Evolutionary conservation across 64 coral and sea anemone species (phyloP).

Genomic region (Stichodactyla helianthus): DNA sequence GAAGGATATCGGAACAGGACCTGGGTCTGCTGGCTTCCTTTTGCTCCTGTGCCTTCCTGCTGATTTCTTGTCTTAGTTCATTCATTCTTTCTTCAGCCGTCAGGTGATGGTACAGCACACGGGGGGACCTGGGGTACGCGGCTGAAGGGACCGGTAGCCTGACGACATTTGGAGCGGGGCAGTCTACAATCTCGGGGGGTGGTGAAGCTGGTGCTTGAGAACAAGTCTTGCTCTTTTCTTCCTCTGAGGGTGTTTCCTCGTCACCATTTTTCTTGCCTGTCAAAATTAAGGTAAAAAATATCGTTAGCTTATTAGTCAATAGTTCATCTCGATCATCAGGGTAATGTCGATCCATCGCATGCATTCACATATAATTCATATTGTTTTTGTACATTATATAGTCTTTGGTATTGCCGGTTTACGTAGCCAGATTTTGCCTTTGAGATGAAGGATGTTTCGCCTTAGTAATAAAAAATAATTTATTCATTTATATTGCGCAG

Average conservation of each 20-base stretch:
- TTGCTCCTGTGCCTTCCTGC: background rate
- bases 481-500: too few relatives aligned
- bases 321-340: too few relatives aligned
- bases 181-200: slow-evolving; percentile 3
- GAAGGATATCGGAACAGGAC: background rate
- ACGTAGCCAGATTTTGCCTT: too few relatives aligned
- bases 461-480: too few relatives aligned
- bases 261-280: background rate
- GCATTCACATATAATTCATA: too few relatives aligned
- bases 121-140: background rate
- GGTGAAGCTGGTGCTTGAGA: background rate
- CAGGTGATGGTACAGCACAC: background rate
- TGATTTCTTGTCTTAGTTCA: background rate
- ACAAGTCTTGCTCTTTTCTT: background rate
- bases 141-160: slow-evolving; percentile 12
- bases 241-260: background rate
- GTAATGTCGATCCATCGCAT: too few relatives aligned
- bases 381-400: too few relatives aligned
- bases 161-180: slow-evolving; percentile 15
- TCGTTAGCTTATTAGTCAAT: background rate
- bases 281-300: background rate
- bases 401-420: too few relatives aligned
- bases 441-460: too few relatives aligned
- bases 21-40: background rate
- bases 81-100: slow-evolving; percentile 7